A percentile compares a stretch with the other conserved stretches of the same genome.
These are phyloP conservation scores for Laticauda colubrina DNA, from an alignment of 2,113 vertebrate genomes.

Conservation along the genomic window DNA sequence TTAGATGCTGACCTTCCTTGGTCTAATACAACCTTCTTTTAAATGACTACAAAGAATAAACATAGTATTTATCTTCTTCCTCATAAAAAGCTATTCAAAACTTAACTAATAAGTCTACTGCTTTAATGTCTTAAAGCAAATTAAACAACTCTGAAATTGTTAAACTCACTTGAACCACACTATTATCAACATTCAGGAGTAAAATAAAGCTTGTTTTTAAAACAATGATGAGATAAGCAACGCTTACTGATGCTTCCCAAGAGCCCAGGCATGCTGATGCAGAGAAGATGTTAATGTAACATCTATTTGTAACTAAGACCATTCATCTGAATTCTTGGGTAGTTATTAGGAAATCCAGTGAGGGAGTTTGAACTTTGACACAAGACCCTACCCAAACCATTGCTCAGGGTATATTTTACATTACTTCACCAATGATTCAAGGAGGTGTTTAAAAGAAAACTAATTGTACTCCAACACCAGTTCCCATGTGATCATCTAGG, in stretches of 20 bases:
- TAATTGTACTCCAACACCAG: neutral
- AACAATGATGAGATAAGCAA: neutral
- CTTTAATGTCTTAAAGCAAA: neutral
- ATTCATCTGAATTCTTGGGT: neutral
- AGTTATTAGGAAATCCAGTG: neutral
- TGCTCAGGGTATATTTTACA: neutral
- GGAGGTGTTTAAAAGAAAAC: neutral
- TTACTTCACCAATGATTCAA: neutral
- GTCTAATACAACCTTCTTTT: neutral
- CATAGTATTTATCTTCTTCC: neutral
- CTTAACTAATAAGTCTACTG: neutral
- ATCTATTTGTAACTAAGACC: neutral
- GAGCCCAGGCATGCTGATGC: neutral
- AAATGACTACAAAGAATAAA: neutral
- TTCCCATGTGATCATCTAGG: neutral
- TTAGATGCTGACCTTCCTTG: neutral
- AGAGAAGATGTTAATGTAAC: neutral
- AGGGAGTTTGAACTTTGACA: neutral
- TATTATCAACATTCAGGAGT: neutral
- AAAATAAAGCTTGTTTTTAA: neutral
- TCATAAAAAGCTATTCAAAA: neutral
- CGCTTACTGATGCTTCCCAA: neutral
- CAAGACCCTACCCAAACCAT: neutral
- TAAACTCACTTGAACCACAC: neutral
- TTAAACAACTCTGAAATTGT: neutral